Evolutionary conservation across 2,797 vertebrate genomes (phyloP), one percentile per base, ranked within the genome.

Genomic region (Pseudochaenichthys georgianus): DNA sequence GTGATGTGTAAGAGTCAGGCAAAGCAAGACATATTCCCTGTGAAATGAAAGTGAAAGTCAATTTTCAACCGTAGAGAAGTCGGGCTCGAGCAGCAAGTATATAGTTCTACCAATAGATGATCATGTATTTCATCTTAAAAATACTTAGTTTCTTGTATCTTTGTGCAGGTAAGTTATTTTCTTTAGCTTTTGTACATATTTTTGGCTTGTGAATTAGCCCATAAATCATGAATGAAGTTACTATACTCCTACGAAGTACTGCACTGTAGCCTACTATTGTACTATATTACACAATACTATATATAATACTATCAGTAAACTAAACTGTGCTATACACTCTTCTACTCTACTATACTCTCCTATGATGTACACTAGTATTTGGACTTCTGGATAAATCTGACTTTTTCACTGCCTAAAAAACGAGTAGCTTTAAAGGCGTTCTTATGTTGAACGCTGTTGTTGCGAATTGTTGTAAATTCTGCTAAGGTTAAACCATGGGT

Each of bases 21-120:
- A 7, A 3, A 60, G 15, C 7, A 1, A 0, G 15, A 46, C 65
- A 52, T 34, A 8, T 5, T 80, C 60, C 4, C 3, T 3, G 1
- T 1, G 13, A 93, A 94, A 19, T 69, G 92, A 95, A 95, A 95
- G 87, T 82, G 91, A 95, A 95, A 95, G 88, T 52, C 3, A 38
- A 1, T 0, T 2, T 2, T 5, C 46, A 61, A 11, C 15, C 4
- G 13, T 13, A 3, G 61, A 3, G 31, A 28, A 1, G 4, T 31
- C 15, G 0, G 2, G 13, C 8, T 54, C 15, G 1, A 23, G 0
- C 43, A 6, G 42, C 23, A 17, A 59, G 11, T 3, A 64, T 13
- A 12, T 0, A 41, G 9, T 23, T 21, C 15, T 65, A 34, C 48
- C 0, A 0, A 53, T 34, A 15, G 54, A 31, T 10, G n/a, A 71